These are phyloP conservation scores for Pygoscelis antarcticus DNA, from an alignment of 2,113 vertebrate genomes.

Conservation along the genomic window DNA sequence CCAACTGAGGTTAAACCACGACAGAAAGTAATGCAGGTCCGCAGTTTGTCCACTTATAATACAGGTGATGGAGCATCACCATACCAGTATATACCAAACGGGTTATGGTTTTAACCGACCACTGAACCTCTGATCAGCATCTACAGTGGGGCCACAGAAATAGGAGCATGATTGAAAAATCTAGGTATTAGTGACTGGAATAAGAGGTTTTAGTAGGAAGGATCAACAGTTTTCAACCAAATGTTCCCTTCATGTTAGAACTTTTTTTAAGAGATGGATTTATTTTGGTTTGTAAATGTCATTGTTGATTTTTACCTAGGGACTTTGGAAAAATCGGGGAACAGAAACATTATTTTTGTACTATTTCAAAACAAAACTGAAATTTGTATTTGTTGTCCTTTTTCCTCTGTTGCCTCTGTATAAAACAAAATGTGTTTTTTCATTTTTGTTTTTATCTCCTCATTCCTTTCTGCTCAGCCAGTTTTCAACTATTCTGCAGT, in stretches of 20 bases:
- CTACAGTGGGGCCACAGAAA: background rate
- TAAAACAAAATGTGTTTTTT: background rate
- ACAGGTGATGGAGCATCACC: background rate
- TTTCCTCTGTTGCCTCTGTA: background rate
- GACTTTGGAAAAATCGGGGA: background rate
- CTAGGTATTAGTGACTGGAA: background rate
- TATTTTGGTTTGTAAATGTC: background rate
- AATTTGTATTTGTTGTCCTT: background rate
- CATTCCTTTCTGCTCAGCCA: background rate
- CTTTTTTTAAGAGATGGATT: background rate
- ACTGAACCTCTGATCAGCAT: background rate
- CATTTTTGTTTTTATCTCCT: background rate
- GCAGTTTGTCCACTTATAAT: background rate
- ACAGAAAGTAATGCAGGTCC: background rate
- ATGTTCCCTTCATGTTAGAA: background rate
- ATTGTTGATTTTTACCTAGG: background rate
- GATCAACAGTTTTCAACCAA: background rate
- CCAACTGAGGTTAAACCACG: no score
- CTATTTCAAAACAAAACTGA: fast-evolving
- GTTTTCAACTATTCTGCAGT: background rate
- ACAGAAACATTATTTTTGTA: background rate
- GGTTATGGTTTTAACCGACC: background rate
- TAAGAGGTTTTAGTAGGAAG: background rate
- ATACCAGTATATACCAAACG: background rate
- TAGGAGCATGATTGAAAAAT: background rate